Conservation (phyloP, 1,140 invertebrate species). For the Doryteuthis pealeii region DNA sequence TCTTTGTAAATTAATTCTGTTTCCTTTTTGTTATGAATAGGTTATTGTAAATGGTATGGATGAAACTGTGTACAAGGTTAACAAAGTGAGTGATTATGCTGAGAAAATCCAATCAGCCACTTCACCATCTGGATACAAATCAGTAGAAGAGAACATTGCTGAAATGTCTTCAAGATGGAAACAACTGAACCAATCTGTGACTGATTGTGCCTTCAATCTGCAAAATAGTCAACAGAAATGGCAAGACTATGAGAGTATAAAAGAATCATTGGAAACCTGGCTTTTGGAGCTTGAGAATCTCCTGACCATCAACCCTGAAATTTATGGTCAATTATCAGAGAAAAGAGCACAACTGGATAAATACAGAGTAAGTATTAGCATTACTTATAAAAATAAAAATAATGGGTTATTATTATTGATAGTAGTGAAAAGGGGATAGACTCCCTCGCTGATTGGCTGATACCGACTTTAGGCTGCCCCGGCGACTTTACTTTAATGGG, state of each 20-base stretch:
- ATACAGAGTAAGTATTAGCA: conserved; percentile 64
- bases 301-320: conserved; percentile 64
- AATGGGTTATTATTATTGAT: no score
- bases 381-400: no score
- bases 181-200: conserved; percentile 76
- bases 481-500: no score
- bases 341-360: conserved; percentile 83
- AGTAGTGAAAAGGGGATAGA: no score
- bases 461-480: no score
- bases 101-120: conserved; percentile 79
- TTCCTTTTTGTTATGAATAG: conserved; percentile 22
- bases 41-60: conserved; percentile 53
- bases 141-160: conserved; percentile 79
- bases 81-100: conserved; percentile 68
- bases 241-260: conserved; percentile 80
- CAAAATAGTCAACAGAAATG: conserved; percentile 80
- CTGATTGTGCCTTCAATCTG: conserved; percentile 76
- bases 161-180: conserved; percentile 87
- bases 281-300: conserved; percentile 66
- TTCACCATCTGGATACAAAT: conserved; percentile 81
- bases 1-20: no score
- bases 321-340: conserved; percentile 63
- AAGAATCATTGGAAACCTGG: conserved; percentile 77
- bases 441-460: no score
- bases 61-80: conserved; percentile 52